phyloP scores from a whole-genome alignment of 2,888 invertebrate genomes.

The Hydroisotoma schaefferi region DNA sequence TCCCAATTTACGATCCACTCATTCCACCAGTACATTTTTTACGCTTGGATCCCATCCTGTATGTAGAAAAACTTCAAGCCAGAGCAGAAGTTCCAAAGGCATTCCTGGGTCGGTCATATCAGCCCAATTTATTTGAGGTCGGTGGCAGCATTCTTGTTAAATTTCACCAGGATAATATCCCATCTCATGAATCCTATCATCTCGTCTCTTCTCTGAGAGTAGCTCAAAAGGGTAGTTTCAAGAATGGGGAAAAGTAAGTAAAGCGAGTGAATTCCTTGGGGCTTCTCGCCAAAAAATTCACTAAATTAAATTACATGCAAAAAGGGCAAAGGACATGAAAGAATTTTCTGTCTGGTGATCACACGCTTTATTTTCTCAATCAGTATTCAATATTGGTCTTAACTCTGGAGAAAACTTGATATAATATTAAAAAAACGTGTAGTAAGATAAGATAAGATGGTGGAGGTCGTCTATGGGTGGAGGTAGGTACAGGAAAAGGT shows the following conservation, averaged over 20 bases:
- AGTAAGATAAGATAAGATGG: too few relatives aligned
- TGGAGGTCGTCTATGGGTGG: too few relatives aligned
- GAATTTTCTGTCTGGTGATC: slow-evolving; percentile 1
- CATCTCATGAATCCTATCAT: background rate
- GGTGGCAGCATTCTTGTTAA: background rate
- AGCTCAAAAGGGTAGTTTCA: too few relatives aligned
- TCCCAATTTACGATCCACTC: slow-evolving; percentile 14
- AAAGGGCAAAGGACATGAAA: slow-evolving; percentile 12
- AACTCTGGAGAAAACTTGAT: too few relatives aligned
- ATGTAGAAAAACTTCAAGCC: too few relatives aligned
- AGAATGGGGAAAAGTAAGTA: background rate
- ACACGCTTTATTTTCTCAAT: too few relatives aligned
- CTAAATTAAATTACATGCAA: slow-evolving; percentile 16
- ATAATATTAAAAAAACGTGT: too few relatives aligned
- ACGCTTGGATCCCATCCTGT: background rate
- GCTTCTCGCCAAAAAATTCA: slow-evolving; percentile 14
- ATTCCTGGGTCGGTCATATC: background rate
- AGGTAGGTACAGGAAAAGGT: too few relatives aligned
- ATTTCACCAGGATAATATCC: background rate
- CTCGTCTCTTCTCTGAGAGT: too few relatives aligned
- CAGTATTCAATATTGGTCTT: too few relatives aligned
- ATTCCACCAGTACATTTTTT: slow-evolving; percentile 3
- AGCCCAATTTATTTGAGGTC: slow-evolving; percentile 7
- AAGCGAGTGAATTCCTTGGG: slow-evolving; percentile 9
- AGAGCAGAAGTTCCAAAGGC: background rate